Conservation (phyloP, 2,113 vertebrate genomes). For the Phaethon lepturus region DNA sequence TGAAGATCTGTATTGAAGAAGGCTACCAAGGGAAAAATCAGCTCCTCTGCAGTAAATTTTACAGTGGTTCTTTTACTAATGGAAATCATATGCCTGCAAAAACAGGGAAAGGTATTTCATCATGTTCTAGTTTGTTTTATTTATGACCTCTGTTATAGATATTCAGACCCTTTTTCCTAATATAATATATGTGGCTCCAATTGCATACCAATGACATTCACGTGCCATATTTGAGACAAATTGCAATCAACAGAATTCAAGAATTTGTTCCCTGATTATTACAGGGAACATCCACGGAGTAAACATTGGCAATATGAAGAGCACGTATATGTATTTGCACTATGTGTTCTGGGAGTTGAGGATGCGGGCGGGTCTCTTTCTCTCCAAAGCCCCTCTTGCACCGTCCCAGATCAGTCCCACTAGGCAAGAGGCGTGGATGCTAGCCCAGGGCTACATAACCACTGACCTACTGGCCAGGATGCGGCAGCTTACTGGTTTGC, state of each 20-base stretch:
- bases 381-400: not conserved
- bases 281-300: not conserved
- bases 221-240: slow-evolving; percentile 7
- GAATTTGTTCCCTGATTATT: not conserved
- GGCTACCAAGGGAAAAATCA: not conserved
- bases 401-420: not conserved
- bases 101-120: not conserved
- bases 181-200: not conserved
- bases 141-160: slow-evolving; percentile 2
- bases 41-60: slow-evolving; percentile 28
- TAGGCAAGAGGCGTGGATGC: not conserved
- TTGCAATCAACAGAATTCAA: not conserved
- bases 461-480: not conserved
- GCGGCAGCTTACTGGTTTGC: not conserved
- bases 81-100: slow-evolving; percentile 10
- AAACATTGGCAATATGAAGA: not conserved
- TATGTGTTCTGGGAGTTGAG: not conserved
- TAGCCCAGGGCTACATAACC: not conserved
- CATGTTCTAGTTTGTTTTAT: not conserved
- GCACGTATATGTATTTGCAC: not conserved
- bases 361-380: not conserved
- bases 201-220: slow-evolving; percentile 4
- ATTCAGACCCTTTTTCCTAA: not conserved
- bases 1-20: not conserved
- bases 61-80: slow-evolving; percentile 3